Conservation (phyloP, 2,888 invertebrate genomes). For the Eilema depressum region DNA sequence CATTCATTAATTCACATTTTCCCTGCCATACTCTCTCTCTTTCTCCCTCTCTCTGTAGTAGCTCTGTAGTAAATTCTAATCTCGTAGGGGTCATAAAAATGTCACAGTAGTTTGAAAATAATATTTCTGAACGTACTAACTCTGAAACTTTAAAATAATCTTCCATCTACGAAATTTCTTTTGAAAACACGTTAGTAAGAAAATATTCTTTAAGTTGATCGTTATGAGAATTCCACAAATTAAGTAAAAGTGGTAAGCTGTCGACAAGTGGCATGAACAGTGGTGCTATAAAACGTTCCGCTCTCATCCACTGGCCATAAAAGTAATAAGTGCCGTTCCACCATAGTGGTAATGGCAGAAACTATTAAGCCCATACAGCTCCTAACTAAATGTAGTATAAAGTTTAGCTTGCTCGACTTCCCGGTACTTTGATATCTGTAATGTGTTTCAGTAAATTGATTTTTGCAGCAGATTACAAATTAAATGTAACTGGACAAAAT, state of each 20-base stretch:
- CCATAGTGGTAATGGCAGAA: slow-evolving; percentile 22
- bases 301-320: slow-evolving; percentile 34
- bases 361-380: slow-evolving; percentile 15
- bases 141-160: slow-evolving; percentile 4
- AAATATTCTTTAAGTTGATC: background rate
- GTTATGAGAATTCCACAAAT: background rate
- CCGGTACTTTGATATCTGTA: slow-evolving; percentile 3
- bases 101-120: slow-evolving; percentile 2
- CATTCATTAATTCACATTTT: background rate
- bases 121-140: background rate
- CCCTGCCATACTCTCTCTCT: too few species aligned
- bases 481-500: too few species aligned
- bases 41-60: too few species aligned
- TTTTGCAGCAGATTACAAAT: slow-evolving; percentile 1
- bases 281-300: slow-evolving; percentile 42
- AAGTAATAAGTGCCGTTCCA: slow-evolving; percentile 29
- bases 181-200: background rate
- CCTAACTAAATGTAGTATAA: slow-evolving; percentile 15
- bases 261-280: slow-evolving; percentile 47
- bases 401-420: background rate
- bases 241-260: slow-evolving; percentile 57
- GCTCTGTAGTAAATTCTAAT: background rate
- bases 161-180: background rate
- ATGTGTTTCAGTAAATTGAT: slow-evolving; percentile 7
- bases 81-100: background rate